Evolutionary conservation across 2,113 vertebrate species (phyloP).

Genomic region (Brevimyrus niger): DNA sequence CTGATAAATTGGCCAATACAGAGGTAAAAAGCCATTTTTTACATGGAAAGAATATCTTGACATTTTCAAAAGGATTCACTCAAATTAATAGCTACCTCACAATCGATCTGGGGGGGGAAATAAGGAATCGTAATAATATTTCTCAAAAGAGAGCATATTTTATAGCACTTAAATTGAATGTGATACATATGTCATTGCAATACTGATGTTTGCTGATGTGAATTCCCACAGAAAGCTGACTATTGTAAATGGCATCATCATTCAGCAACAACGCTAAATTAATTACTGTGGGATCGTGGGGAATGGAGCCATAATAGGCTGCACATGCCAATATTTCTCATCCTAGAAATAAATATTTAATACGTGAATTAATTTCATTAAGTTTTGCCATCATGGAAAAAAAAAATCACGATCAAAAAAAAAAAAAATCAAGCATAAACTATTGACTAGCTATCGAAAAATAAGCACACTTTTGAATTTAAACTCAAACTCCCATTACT

Average conservation of each 20-base stretch:
- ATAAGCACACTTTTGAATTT: neutral
- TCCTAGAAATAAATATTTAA: constrained; percentile 4
- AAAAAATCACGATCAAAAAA: neutral
- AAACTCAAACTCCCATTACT: neutral
- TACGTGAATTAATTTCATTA: neutral
- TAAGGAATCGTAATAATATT: neutral
- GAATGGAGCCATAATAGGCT: neutral
- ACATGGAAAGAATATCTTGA: neutral
- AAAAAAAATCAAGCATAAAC: neutral
- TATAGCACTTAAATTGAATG: neutral
- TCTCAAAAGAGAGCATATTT: neutral
- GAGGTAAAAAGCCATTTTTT: neutral
- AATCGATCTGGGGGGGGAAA: neutral
- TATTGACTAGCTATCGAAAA: neutral
- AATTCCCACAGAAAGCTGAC: neutral
- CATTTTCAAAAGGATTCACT: neutral
- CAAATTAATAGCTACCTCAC: neutral
- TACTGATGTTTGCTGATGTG: neutral
- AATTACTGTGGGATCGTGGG: neutral
- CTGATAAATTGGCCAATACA: constrained; percentile 10
- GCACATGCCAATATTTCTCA: neutral
- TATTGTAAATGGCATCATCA: neutral
- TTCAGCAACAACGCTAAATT: neutral
- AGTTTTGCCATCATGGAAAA: neutral
- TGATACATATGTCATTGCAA: neutral